Evolutionary conservation across 2,888 invertebrate species (phyloP), one percentile per base, ranked within the genome.

Genomic region (Gandaritis pyraliata): DNA sequence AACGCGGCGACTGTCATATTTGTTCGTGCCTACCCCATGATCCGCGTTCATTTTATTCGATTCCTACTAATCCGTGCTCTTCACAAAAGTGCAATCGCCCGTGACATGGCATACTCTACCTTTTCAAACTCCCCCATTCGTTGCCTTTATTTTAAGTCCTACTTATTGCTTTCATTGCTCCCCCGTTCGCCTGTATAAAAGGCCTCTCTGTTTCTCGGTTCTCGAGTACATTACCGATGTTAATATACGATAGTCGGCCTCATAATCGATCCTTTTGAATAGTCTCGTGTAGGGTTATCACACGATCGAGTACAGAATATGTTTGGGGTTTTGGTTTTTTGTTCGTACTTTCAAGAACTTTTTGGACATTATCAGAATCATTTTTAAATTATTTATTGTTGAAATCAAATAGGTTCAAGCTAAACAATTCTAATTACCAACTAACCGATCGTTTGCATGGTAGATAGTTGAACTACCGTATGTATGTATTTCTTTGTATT

Each of bases 161-260:
- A 72, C 74, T 74, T 72, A 72, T 74, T 73, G 73, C 77, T 77
- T 79, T 83, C 81, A 81, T 77, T 74, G 77, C 75, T 75, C 76
- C 76, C 77, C 69, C 78, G 72, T 65, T 72, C 72, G 75, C 18
- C 74, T 80, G 81, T 82, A 86, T 84, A 82, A 85, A 83, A 80
- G 80, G 75, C 57, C 70, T 74, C 74, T 81, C 81, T 85, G 83
- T 82, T 77, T 72, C 65, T 60, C 77, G 74, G 76, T 68, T 80
- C 81, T 81, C 74, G 66, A 82, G 84, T 77, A 86, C 85, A 88
- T 88, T 88, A 88, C 76, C 79, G 84, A 87, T 83, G 85, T 83
- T 87, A 88, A 87, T 88, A 86, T 76, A 76, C 82, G 83, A 86
- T 87, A 83, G 80, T 79, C 81, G 77, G 75, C 80, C 76, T 77